Conservation (phyloP, 2,888 invertebrate species). For the Colletes collaris region DNA sequence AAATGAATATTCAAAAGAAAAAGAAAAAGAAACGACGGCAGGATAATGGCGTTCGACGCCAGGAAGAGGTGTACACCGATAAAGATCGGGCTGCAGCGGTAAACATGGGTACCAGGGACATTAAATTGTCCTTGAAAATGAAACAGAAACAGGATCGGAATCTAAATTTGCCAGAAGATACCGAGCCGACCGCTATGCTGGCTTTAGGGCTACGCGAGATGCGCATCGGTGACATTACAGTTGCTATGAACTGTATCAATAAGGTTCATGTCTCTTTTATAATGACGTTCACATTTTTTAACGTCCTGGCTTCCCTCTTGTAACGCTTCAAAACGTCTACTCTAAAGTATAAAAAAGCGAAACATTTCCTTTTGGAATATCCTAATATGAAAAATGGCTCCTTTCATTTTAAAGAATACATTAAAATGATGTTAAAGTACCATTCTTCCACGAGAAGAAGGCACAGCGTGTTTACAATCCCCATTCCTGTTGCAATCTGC, state of each 20-base stretch:
- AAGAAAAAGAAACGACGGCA: constrained; percentile 75
- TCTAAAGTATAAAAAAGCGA: background rate
- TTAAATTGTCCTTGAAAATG: constrained; percentile 92
- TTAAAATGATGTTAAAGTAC: no score
- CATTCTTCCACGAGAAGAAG: no score
- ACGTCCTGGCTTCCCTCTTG: background rate
- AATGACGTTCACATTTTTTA: background rate
- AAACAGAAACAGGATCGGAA: constrained; percentile 92
- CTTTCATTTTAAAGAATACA: no score
- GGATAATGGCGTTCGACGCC: constrained; percentile 71
- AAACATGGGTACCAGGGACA: constrained; percentile 92
- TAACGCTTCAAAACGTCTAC: background rate
- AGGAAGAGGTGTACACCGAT: constrained; percentile 93
- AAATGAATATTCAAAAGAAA: constrained; percentile 76
- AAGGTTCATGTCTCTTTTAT: constrained; percentile 86
- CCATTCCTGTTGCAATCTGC: no score
- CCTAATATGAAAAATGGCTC: no score
- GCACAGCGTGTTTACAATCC: no score
- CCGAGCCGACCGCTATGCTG: constrained; percentile 90
- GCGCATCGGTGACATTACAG: constrained; percentile 88
- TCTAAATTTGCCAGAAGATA: constrained; percentile 90
- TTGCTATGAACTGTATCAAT: constrained; percentile 90
- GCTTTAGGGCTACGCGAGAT: constrained; percentile 91
- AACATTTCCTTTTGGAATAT: no score
- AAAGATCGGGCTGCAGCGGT: constrained; percentile 96